A percentile compares a stretch with the other conserved stretches of the same genome.
phyloP scores from a whole-genome alignment of 2,113 vertebrate genomes.

The Cyanoramphus novaezelandiae region DNA sequence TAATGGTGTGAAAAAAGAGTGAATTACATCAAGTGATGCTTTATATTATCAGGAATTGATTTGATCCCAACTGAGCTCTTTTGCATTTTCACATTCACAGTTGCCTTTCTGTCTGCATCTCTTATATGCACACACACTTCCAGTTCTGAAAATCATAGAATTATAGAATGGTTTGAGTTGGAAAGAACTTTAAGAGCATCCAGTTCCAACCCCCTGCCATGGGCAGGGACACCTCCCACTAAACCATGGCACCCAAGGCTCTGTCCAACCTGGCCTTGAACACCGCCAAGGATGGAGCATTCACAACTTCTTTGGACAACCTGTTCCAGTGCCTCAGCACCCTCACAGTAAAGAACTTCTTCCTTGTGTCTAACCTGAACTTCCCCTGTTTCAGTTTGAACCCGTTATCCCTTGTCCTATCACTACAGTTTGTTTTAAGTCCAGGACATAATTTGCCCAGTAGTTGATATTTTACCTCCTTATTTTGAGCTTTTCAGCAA shows the following conservation, averaged over 20 bases:
- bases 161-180: neutral
- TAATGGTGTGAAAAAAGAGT: neutral
- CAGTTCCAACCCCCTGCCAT: too few species aligned
- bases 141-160: neutral
- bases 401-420: neutral
- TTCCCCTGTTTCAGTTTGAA: neutral
- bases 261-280: neutral
- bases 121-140: neutral
- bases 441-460: neutral
- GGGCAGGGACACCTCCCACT: neutral
- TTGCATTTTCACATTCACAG: neutral
- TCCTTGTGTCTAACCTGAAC: neutral
- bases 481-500: neutral
- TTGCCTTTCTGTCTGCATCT: neutral
- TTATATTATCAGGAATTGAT: neutral
- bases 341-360: neutral
- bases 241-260: neutral
- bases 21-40: neutral
- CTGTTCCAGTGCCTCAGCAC: neutral
- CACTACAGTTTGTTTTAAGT: neutral
- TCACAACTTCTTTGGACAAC: neutral
- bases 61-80: neutral
- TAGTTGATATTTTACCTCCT: neutral
- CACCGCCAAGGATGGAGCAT: too few species aligned
- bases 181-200: too few species aligned